Evolutionary conservation across 1,140 invertebrate genomes (phyloP).

Genomic region (Sarcophaga bullata): DNA sequence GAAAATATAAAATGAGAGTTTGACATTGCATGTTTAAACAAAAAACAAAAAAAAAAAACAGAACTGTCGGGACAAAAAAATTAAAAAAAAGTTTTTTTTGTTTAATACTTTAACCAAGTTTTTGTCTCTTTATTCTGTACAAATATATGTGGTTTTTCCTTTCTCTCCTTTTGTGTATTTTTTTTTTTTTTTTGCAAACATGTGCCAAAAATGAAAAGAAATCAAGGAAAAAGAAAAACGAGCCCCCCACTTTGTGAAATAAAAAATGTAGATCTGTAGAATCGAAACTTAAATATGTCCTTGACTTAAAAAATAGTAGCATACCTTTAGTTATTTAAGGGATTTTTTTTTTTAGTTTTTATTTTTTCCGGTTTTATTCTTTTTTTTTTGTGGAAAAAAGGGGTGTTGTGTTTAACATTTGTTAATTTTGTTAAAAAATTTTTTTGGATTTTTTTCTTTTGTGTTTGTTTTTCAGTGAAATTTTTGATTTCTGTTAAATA

Average conservation of each 20-base stretch:
- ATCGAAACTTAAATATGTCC: constrained; percentile 32
- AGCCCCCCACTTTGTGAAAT: too few relatives aligned
- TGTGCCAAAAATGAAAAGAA: neutral
- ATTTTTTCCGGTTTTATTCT: neutral
- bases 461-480: neutral
- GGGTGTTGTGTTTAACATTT: neutral
- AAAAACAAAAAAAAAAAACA: neutral
- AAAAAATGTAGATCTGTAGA: too few relatives aligned
- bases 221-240: neutral
- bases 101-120: neutral
- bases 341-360: neutral
- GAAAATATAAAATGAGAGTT: neutral
- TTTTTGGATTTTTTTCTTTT: too few relatives aligned
- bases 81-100: too few relatives aligned
- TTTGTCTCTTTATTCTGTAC: neutral
- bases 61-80: too few relatives aligned
- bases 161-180: neutral
- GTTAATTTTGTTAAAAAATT: neutral
- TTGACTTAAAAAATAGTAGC: constrained; percentile 35
- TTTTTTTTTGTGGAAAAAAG: neutral
- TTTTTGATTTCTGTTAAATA: constrained; percentile 6
- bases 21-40: neutral
- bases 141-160: neutral
- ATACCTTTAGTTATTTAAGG: constrained; percentile 21
- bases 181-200: neutral